Evolutionary conservation across 2,888 invertebrate genomes (phyloP), one percentile per base, ranked within the genome.

Genomic region (Adineta ricciae): DNA sequence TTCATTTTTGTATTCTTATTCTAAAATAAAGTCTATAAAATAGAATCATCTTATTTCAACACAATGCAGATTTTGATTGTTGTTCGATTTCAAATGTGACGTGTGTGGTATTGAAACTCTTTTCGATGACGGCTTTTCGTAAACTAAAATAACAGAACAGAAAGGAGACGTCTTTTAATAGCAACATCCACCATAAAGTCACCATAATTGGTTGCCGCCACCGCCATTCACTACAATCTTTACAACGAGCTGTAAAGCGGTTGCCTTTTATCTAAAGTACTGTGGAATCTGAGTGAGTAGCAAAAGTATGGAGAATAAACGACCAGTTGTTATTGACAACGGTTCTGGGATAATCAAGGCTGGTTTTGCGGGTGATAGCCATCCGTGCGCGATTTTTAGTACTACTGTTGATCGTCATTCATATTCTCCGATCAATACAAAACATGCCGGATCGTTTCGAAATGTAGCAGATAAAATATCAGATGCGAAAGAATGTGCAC

Each of bases 341-440:
- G 96, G 96, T 86, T 95, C 96, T 89, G 94, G 94, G 32, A 83
- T 84, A 54, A 64, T 83, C 49, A 86, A 86, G 84, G 86, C 86
- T 14, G 86, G 86, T 36, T 86, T 86, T 83, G 83, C 73, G 38
- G 86, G 86, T 5, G 86, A 86, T 36, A 84, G 83, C 52, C 83
- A 84, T 4, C 86, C 86, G 24, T 64, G 84, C 46, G 38, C 46
- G 32, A 84, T 86, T 46, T 86, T 86, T 56, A 84, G 86, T 32
- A 72, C 84, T 21, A 52, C 86, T 32, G 84, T 86, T 64, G 86
- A 86, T 21, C 38, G 86, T 46, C 46, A 46, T 8, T 73, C 78
- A n/a, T n/a, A n/a, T n/a, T 83, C 85, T 41, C 86, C n/a, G n/a
- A n/a, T n/a, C n/a, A n/a, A n/a, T n/a, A n/a, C n/a, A n/a, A n/a